Percentiles rank a stretch among this genome's conserved stretches.
Conservation (phyloP, 2,888 invertebrate species). For the Cephus spinipes region DNA sequence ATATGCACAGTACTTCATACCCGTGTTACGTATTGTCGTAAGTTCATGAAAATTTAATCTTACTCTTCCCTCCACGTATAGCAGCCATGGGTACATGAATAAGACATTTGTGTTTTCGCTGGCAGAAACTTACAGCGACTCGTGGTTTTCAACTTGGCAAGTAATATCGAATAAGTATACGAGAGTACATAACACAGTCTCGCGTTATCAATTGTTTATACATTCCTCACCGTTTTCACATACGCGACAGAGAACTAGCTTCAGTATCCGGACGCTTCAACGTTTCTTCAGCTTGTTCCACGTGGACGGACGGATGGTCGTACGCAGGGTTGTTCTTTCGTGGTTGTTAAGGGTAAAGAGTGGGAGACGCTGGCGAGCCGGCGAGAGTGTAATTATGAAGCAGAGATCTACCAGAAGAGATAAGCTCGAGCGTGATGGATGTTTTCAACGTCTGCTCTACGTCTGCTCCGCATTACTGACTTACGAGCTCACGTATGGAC, state of each 20-base stretch:
- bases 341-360: constrained; percentile 9
- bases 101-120: neutral
- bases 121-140: neutral
- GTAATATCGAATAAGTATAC: neutral
- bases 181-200: neutral
- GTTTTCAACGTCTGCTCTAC: constrained; percentile 65
- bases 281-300: neutral
- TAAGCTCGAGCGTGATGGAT: constrained; percentile 64
- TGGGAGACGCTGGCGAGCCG: constrained; percentile 23
- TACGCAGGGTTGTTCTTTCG: constrained; percentile 12
- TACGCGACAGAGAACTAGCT: neutral
- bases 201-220: neutral
- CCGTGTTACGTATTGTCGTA: constrained; percentile 42
- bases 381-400: constrained; percentile 65
- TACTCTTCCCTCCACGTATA: neutral
- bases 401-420: constrained; percentile 62
- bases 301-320: neutral
- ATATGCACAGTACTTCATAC: constrained; percentile 40
- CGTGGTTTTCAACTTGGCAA: neutral
- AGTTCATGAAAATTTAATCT: constrained; percentile 45
- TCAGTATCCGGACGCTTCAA: neutral
- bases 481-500: constrained; percentile 33
- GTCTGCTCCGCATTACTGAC: constrained; percentile 64
- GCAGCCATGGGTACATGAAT: neutral
- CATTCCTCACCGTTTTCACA: neutral